phyloP scores from a whole-genome alignment of 2,888 invertebrate species.

The Pammene aurita region DNA sequence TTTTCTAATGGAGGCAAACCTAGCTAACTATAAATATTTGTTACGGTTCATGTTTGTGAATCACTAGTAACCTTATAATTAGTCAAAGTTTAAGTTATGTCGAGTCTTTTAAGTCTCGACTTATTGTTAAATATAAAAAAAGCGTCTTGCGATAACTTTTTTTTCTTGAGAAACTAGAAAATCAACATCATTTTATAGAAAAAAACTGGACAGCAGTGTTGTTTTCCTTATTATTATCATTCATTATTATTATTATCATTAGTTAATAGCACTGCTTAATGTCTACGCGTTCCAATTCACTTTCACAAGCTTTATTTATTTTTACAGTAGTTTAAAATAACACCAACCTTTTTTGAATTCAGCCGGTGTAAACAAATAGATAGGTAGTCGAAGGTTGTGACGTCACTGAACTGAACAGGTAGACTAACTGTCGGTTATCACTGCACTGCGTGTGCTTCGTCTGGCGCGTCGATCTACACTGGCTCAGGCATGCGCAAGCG shows the following conservation, averaged over 20 bases:
- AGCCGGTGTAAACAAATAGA: slow-evolving; percentile 23
- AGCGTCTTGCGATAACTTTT: not conserved
- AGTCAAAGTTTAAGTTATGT: not conserved
- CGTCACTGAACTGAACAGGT: slow-evolving; percentile 23
- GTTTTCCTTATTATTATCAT: slow-evolving; percentile 27
- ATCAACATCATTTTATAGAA: slow-evolving; percentile 4
- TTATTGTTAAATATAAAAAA: not conserved
- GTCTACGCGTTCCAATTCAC: slow-evolving; percentile 8
- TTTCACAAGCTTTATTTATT: slow-evolving; percentile 15
- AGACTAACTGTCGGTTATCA: slow-evolving; percentile 18
- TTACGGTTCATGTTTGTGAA: not conserved
- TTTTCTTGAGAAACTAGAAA: not conserved
- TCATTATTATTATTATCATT: slow-evolving; percentile 27
- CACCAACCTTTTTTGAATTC: slow-evolving; percentile 43
- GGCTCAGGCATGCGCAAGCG: slow-evolving; percentile 45
- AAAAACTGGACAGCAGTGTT: slow-evolving; percentile 23
- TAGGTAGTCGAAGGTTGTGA: slow-evolving; percentile 20
- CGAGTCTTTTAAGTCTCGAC: not conserved
- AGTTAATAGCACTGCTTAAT: slow-evolving; percentile 21
- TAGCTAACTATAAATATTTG: not conserved
- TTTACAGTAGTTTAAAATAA: slow-evolving; percentile 11
- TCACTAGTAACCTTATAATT: not conserved
- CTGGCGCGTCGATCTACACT: slow-evolving; percentile 52
- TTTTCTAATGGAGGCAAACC: not conserved
- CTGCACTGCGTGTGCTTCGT: slow-evolving; percentile 48